These are phyloP conservation scores for Discoglossus pictus DNA, from an alignment of 2,797 vertebrate genomes.

Conservation along the genomic window DNA sequence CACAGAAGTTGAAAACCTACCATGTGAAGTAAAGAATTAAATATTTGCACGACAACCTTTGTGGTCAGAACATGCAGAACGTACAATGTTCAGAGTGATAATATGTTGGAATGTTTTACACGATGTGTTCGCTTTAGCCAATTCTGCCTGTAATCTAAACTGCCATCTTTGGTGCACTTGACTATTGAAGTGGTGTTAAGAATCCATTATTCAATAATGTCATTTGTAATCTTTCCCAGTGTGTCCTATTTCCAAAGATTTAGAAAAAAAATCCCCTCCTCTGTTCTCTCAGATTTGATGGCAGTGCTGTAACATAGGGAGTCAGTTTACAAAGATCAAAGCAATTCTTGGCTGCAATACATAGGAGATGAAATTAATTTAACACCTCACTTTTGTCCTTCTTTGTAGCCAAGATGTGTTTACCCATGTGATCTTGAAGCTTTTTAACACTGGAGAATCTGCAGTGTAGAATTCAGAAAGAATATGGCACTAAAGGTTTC, in stretches of 20 bases:
- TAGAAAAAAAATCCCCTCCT: conserved; percentile 64
- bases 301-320: neutral
- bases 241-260: conserved; percentile 57
- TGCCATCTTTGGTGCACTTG: conserved; percentile 65
- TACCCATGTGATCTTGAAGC: too few species aligned
- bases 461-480: too few species aligned
- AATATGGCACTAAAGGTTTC: too few species aligned
- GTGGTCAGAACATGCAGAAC: conserved; percentile 22
- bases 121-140: conserved; percentile 59
- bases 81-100: conserved; percentile 1
- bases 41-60: too few species aligned
- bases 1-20: neutral
- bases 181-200: conserved; percentile 62
- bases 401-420: too few species aligned
- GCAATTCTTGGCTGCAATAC: too few species aligned
- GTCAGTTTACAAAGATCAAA: too few species aligned
- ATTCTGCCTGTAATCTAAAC: conserved; percentile 61
- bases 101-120: conserved; percentile 37
- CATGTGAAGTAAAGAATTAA: conserved; percentile 1
- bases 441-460: too few species aligned
- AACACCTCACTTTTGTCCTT: too few species aligned
- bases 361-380: too few species aligned
- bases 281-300: conserved; percentile 64
- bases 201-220: conserved; percentile 63
- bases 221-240: conserved; percentile 57